phyloP scores from a whole-genome alignment of 1,140 invertebrate genomes.

The Drosophila parabipectinata region DNA sequence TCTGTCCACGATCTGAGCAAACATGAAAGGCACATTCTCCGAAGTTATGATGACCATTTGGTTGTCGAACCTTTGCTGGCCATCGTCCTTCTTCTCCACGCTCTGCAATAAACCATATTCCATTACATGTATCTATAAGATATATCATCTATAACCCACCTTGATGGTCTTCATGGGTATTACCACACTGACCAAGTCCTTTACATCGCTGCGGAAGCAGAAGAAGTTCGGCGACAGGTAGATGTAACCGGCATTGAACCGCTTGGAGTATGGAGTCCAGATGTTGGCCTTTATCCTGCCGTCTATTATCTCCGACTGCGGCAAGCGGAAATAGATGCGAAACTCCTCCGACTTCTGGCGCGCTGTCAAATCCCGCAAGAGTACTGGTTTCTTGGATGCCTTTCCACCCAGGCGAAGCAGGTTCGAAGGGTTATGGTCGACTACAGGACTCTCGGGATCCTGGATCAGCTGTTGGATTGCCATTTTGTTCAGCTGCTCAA shows the following conservation, averaged over 20 bases:
- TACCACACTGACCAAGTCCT: constrained; percentile 92
- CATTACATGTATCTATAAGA: not conserved
- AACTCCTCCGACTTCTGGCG: constrained; percentile 95
- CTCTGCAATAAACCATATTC: constrained; percentile 43
- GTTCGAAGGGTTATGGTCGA: constrained; percentile 68
- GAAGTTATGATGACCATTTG: constrained; percentile 93
- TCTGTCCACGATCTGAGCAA: constrained; percentile 94
- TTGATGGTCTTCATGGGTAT: constrained; percentile 90
- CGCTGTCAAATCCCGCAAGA: constrained; percentile 97
- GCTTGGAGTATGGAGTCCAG: constrained; percentile 98
- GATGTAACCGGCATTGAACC: constrained; percentile 94
- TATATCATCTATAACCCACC: constrained; percentile 26
- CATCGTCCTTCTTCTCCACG: constrained; percentile 86
- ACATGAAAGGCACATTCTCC: constrained; percentile 93
- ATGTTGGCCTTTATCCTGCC: constrained; percentile 92
- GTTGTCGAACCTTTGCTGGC: constrained; percentile 86
- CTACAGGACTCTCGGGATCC: constrained; percentile 83
- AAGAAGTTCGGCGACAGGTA: constrained; percentile 97
- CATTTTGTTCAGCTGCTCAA: constrained; percentile 98
- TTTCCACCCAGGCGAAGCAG: constrained; percentile 88
- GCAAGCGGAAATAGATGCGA: constrained; percentile 93
- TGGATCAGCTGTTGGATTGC: constrained; percentile 93
- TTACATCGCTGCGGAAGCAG: constrained; percentile 97
- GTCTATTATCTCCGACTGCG: constrained; percentile 95
- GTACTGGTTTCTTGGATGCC: constrained; percentile 93